Percentiles rank a stretch among this genome's conserved stretches.
Evolutionary conservation across 2,888 invertebrate genomes (phyloP).

Genomic region (Zelleria hepariella): DNA sequence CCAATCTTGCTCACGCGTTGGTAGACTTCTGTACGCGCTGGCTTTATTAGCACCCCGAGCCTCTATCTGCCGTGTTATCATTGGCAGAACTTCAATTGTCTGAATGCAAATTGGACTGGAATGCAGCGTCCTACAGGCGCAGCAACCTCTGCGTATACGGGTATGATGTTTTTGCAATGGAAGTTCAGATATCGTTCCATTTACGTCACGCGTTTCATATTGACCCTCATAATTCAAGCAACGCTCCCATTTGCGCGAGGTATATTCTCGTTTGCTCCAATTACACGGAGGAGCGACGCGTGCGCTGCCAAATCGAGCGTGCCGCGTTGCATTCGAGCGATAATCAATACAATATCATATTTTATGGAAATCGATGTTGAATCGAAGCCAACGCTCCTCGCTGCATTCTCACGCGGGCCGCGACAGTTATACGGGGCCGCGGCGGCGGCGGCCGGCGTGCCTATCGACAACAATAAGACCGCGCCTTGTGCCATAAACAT

Average conservation of each 20-base stretch:
- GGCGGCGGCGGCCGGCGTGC: slow-evolving; percentile 42
- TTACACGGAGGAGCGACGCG: background rate
- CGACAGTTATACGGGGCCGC: slow-evolving; percentile 57
- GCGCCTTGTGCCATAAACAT: slow-evolving; percentile 65
- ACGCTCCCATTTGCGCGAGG: slow-evolving; percentile 13
- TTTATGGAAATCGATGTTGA: slow-evolving; percentile 65
- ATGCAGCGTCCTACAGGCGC: background rate
- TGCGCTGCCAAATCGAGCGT: background rate
- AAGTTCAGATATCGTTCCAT: slow-evolving; percentile 25
- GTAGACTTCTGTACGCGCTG: background rate
- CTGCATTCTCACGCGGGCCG: slow-evolving; percentile 42
- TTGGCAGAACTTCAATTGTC: background rate
- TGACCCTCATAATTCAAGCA: slow-evolving; percentile 33
- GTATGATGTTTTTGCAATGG: slow-evolving; percentile 22
- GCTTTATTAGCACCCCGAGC: background rate
- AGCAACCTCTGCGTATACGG: slow-evolving; percentile 14
- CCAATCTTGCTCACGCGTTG: background rate
- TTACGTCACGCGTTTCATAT: slow-evolving; percentile 27
- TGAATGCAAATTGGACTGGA: background rate
- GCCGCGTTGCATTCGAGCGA: slow-evolving; percentile 17
- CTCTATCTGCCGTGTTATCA: background rate
- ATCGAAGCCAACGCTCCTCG: slow-evolving; percentile 48
- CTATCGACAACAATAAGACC: slow-evolving; percentile 64
- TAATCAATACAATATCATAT: slow-evolving; percentile 55
- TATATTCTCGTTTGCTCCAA: slow-evolving; percentile 17